Base-by-base conservation (phyloP, 1,140 invertebrate genomes). In the Drosophila orosa region DNA sequence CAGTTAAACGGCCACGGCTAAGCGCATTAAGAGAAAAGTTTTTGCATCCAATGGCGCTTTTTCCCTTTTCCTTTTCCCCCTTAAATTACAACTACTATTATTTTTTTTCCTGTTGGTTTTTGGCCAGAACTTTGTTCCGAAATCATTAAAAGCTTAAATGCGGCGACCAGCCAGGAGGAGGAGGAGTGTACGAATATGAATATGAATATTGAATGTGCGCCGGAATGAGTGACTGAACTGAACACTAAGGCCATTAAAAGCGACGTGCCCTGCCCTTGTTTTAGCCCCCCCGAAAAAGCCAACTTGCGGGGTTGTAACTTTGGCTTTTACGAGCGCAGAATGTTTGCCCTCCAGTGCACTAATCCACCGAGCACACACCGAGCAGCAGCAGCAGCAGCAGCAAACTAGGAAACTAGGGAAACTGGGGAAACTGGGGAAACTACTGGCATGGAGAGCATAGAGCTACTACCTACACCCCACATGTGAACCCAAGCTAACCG, bases 141-240 rank as follows among this genome's bases (percentile, higher is more conserved):
- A 78, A 72, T 78, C 71, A 87, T 82, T 86, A 87, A 86, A 87
- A 66, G 66, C 75, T 87, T 86, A 79, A 83, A 83, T 82, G 71
- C 50, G 78, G 67, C 40, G 40, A 39, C 48, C 52, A 54, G 44
- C 25, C 42, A 55, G 39, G 8, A 45, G 40, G 27, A 45, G 40
- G 27, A 22, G 25, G 29, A 35, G 33, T 40, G 35, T 39, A 74
- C 60, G 74, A 72, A 69, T 80, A 82, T 87, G 66, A 81, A 78
- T 85, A 87, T 87, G 69, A 81, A 78, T 85, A 81, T 83, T 85
- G 82, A 82, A 87, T 86, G 72, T 56, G 63, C 55, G 55, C n/a
- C 37, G 69, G 72, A 74, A 55, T 39, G 68, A 62, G 57, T 55
- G 52, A 63, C 40, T 39, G 58, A 40, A 52, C 58, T 15, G 39